Base-by-base conservation (phyloP, 2,113 vertebrate species). In the Poicephalus meyeri region DNA sequence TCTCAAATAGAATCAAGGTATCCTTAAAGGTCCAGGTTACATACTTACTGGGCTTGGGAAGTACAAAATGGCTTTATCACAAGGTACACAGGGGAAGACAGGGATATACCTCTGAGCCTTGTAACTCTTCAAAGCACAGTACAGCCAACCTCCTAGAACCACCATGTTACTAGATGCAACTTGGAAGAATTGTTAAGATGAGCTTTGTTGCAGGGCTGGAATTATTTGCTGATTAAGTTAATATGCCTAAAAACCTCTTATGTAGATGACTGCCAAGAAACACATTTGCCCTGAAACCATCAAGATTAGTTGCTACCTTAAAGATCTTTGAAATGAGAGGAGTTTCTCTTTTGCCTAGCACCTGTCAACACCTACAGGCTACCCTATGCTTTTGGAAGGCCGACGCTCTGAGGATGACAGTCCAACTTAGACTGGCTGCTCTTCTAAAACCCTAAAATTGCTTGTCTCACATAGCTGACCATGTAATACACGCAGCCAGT, bases 221-320 rank as follows among this genome's bases (percentile, higher is more conserved):
- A 89, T 60, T 89, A 66, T 76, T 77, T 61, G 79, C 91, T 87
- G 80, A 94, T 80, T 52, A 94, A 83, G 82, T 74, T 78, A 58
- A 61, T 69, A 58, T 12, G 39, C 61, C 61, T 92, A 71, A 96
- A 93, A 88, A 60, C 9, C 41, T 69, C 72, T 50, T 7, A 50
- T 2, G 7, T 6, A 86, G 50, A 17, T 11, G 55, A 58, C 63
- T 84, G 88, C 93, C 96, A 95, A 93, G 83, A 93, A 95, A 92
- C 81, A 72, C 89, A 63, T 66, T 76, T 94, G 77, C 86, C 94
- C 94, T 83, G 92, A 94, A 96, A 94, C 83, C 84, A 93, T 82
- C 81, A 58, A 88, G 91, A 92, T 89, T 49, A 92, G 90, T 87
- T 80, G 52, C 83, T 91, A 42, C 86, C 85, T 91, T 94, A 5